These are phyloP conservation scores for Regulus satrapa DNA, from an alignment of 2,113 vertebrate genomes.

Conservation along the genomic window DNA sequence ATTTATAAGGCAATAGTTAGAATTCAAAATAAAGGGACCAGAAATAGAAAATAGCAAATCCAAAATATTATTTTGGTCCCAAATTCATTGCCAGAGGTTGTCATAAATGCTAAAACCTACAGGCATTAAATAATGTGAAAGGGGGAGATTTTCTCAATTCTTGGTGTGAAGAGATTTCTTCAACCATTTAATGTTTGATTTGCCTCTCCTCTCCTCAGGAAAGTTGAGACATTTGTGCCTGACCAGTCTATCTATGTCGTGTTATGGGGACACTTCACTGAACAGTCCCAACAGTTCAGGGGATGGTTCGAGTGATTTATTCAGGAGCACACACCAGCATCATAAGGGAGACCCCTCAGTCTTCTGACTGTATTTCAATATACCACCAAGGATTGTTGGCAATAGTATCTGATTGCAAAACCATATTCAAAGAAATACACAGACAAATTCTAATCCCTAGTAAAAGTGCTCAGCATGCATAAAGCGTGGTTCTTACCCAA, in stretches of 20 bases:
- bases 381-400: accelerated
- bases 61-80: not conserved
- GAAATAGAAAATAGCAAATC: not conserved
- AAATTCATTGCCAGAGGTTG: not conserved
- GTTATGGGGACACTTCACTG: not conserved
- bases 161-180: not conserved
- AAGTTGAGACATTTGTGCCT: accelerated
- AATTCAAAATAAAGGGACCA: not conserved
- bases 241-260: too few relatives aligned
- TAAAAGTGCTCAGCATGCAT: not conserved
- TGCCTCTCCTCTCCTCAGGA: not conserved
- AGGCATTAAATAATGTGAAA: not conserved
- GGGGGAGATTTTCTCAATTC: not conserved
- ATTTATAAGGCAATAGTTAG: not conserved
- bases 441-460: not conserved
- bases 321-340: not conserved
- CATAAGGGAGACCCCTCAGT: not conserved
- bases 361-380: not conserved
- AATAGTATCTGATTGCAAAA: not conserved
- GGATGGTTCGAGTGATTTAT: not conserved
- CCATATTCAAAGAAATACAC: not conserved
- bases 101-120: not conserved
- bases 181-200: not conserved
- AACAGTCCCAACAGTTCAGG: accelerated
- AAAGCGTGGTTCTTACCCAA: not conserved